Evolutionary conservation across 2,888 invertebrate species (phyloP).

Genomic region (Phaonia tiefii): DNA sequence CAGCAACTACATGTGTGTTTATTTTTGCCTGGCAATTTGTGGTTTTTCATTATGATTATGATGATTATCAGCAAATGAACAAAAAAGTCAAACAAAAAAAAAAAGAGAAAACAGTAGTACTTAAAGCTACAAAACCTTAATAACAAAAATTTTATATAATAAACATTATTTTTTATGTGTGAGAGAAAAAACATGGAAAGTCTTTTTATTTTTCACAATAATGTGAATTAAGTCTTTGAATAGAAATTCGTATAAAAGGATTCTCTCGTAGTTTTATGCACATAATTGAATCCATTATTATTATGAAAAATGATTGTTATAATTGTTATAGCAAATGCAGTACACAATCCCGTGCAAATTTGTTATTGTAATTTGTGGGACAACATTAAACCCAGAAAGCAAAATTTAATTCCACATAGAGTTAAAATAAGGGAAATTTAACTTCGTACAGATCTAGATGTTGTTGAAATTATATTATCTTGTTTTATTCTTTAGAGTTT

Average conservation of each 20-base stretch:
- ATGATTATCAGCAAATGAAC: conserved; percentile 34
- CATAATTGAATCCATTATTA: conserved; percentile 8
- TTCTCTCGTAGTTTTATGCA: background rate
- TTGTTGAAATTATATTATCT: no score
- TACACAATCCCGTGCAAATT: no score
- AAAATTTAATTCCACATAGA: no score
- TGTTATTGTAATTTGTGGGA: no score
- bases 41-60: conserved; percentile 53
- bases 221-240: background rate
- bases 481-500: no score
- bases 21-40: conserved; percentile 33
- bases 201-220: background rate
- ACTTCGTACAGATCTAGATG: no score
- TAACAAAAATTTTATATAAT: background rate
- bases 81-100: background rate
- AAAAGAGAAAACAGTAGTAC: background rate
- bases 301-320: background rate
- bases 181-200: background rate
- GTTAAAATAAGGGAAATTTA: no score
- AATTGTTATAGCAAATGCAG: no score
- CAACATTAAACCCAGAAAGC: no score
- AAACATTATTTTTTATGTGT: conserved; percentile 39
- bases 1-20: background rate
- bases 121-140: conserved; percentile 1
- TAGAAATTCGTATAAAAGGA: background rate